Evolutionary conservation across 2,888 invertebrate genomes (phyloP), one percentile per base, ranked within the genome.

Genomic region (Ormia ochracea): DNA sequence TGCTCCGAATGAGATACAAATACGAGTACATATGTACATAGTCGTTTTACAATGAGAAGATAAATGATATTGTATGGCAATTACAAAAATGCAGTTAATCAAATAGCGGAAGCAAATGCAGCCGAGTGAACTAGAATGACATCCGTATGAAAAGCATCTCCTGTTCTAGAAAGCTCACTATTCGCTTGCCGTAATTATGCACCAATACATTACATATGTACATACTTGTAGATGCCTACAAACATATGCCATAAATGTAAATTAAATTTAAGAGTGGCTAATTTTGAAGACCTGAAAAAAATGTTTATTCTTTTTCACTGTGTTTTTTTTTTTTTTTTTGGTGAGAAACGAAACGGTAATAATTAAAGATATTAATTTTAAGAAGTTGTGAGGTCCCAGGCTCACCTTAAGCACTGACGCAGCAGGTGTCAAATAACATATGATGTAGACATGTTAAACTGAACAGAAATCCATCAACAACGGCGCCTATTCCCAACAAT

Each of bases 381-480:
- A 48, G 48, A 36, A 58, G 19, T 78, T 86, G 85, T 87, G 87
- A 83, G 86, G 86, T 86, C 87, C 79, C 45, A 73, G 61, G 54
- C 50, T 78, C 70, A 72, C 61, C 45, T 58, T 48, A 66, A 66
- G 81, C 82, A 63, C 83, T 59, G 43, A 81, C 86, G 68, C 87
- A 88, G 87, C 87, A 86, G 87, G 87, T 87, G 87, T 86, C 87
- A 87, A 82, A 83, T 84, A 83, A 83, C 33, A 38, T 28, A 36
- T 58, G 73, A 75, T 85, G 72, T 61, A 76, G 68, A 82, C 65
- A 81, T 78, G 70, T 74, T 78, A n/a, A 65, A 65, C 59, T 78
- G 74, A 78, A 79, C 83, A 83, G 80, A 82, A 84, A 87, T 84
- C 86, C 87, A 87, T 88, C 87, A 87, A 85, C 85, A 85, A 85